Evolutionary conservation across 2,113 vertebrate genomes (phyloP).

Genomic region (Siniperca chuatsi): DNA sequence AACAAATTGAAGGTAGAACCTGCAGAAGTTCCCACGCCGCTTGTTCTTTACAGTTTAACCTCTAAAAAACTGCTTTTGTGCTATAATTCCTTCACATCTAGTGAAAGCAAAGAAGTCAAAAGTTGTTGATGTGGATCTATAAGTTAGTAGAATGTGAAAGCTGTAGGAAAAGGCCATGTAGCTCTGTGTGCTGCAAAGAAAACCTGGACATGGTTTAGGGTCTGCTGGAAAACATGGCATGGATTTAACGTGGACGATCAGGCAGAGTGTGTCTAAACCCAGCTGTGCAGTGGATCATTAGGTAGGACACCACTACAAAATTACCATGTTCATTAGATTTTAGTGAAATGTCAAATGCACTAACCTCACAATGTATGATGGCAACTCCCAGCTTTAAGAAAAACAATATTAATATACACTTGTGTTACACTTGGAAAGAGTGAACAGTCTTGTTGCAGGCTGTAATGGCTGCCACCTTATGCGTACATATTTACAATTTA

Average conservation of each 20-base stretch:
- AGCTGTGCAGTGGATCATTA: background rate
- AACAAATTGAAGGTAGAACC: constrained; percentile 10
- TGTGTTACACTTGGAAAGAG: background rate
- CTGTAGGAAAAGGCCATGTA: constrained; percentile 30
- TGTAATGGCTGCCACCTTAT: background rate
- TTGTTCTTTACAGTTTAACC: constrained; percentile 16
- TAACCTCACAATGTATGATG: background rate
- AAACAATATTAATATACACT: background rate
- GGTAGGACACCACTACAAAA: background rate
- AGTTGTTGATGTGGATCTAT: background rate
- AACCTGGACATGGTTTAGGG: constrained; percentile 32
- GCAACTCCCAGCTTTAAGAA: background rate
- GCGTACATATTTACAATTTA: constrained; percentile 8
- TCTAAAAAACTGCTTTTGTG: background rate
- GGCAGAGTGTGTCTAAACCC: background rate
- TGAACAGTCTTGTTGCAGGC: background rate
- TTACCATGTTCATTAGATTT: background rate
- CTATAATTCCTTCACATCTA: background rate
- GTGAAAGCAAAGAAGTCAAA: background rate
- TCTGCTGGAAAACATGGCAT: constrained; percentile 61
- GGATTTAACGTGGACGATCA: constrained; percentile 2
- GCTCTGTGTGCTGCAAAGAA: constrained; percentile 45
- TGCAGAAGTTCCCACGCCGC: constrained; percentile 31
- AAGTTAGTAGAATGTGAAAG: background rate
- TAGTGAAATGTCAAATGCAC: background rate